Base-by-base conservation (phyloP, 23 tunicate species). In the Phallusia fumigata region DNA sequence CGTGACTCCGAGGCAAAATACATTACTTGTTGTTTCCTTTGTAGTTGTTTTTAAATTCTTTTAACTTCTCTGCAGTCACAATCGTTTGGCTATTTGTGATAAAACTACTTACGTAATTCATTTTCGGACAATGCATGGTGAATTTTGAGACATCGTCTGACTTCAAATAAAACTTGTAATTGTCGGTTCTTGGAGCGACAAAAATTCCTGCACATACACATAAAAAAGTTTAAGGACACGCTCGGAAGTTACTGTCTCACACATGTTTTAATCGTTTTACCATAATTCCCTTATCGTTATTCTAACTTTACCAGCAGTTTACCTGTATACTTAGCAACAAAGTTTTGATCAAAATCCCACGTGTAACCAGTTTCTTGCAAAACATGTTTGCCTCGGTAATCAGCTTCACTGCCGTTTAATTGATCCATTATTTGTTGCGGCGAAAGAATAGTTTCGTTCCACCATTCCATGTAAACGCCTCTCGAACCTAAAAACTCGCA, bases 131-230 rank as follows among this genome's bases (percentile, higher is more conserved):
- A 58, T 58, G 69, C 28, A 58, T 58, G 69, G 26, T 58, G 5
- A 58, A 58, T 13, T 58, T 13, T 36, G 73, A 75, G 0, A 35
- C 47, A 78, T 85, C 88, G 52, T 85, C 88, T 52, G 75, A 52
- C 52, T 64, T 65, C 40, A 85, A n/a, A 74, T 76, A 36, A 76
- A 85, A 85, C 32, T 85, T 85, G 74, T 85, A 85, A 3, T 31
- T 58, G 49, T 85, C 82, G 26, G 82, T 78, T 33, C 30, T 22
- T 22, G 88, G 88, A 0, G 88, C 88, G 18, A 85, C 88, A 31
- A 85, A 85, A 26, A 85, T 52, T 15, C 82, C 88, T 85, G 76
- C 21, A 78, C 11, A 32, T 58, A 80, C 30, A 52, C 8, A 33
- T 8, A 33, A 33, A 32, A 8, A 10, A 47, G 21, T 45, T 78